Conservation (phyloP, 2,888 invertebrate genomes). For the Apoderus coryli region DNA sequence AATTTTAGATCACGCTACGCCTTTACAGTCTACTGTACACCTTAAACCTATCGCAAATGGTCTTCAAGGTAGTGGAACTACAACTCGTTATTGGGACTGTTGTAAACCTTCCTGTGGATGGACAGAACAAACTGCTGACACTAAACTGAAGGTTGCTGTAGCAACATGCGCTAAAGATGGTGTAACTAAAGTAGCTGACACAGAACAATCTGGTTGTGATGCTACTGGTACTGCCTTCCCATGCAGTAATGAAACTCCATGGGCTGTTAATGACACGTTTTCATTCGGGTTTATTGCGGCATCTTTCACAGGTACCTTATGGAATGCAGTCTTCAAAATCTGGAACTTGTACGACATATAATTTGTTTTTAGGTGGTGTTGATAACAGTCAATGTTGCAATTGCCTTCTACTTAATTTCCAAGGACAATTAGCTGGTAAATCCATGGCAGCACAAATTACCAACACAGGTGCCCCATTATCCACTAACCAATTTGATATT, state of each 20-base stretch:
- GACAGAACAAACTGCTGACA: conserved; percentile 15
- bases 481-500: conserved; percentile 11
- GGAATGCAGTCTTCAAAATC: too few relatives aligned
- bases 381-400: conserved; percentile 10
- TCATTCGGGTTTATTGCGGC: conserved; percentile 17
- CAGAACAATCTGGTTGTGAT: conserved; percentile 16
- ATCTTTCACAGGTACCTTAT: conserved; percentile 14
- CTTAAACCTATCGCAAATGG: conserved; percentile 16
- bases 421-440: conserved; percentile 8
- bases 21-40: too few relatives aligned
- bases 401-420: conserved; percentile 9
- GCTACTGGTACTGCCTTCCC: conserved; percentile 14
- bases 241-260: conserved; percentile 15
- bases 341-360: too few relatives aligned
- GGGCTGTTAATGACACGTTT: conserved; percentile 14
- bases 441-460: conserved; percentile 11
- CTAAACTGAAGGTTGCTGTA: conserved; percentile 12
- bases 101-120: too few relatives aligned
- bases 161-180: conserved; percentile 15
- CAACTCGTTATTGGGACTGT: conserved; percentile 19
- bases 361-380: too few relatives aligned
- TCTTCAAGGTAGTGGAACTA: conserved; percentile 15
- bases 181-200: conserved; percentile 12
- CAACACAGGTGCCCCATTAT: conserved; percentile 10
- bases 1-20: too few relatives aligned